Conservation (phyloP, 2,888 invertebrate genomes). For the Cheilosia urbana region DNA sequence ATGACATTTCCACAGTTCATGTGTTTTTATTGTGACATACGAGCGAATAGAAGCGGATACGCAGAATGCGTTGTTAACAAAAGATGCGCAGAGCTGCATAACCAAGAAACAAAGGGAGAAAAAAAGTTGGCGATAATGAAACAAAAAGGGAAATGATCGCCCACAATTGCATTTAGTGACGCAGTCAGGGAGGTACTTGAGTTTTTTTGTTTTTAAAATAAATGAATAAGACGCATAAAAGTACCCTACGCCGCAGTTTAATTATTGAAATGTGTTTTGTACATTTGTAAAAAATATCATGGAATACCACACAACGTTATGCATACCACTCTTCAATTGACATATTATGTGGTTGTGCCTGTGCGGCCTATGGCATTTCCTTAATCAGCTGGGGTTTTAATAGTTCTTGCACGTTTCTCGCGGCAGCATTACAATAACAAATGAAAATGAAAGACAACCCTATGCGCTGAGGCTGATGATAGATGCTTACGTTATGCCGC, state of each 20-base stretch:
- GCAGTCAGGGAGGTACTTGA: no score
- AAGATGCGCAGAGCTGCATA: neutral
- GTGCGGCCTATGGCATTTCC: constrained; percentile 19
- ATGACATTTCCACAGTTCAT: constrained; percentile 31
- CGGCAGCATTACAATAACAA: neutral
- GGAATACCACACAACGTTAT: constrained; percentile 11
- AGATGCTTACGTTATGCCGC: neutral
- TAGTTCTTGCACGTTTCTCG: constrained; percentile 53
- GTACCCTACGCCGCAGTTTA: constrained; percentile 32
- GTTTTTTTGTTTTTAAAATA: no score
- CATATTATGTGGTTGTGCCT: neutral
- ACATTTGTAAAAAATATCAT: constrained; percentile 30
- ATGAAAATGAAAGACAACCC: constrained; percentile 4
- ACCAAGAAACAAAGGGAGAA: neutral
- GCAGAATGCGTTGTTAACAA: constrained; percentile 1
- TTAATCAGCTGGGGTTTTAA: constrained; percentile 48
- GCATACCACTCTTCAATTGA: constrained; percentile 19
- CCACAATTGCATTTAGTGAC: constrained; percentile 8
- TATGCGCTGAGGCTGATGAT: constrained; percentile 1
- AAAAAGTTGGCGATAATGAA: constrained; percentile 1
- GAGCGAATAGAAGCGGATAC: constrained; percentile 3
- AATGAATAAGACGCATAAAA: constrained; percentile 30
- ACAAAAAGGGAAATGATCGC: constrained; percentile 49
- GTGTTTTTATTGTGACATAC: constrained; percentile 19
- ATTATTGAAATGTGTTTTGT: neutral